Evolutionary conservation across 1,140 invertebrate species (phyloP).

Genomic region (Triops cancriformis): DNA sequence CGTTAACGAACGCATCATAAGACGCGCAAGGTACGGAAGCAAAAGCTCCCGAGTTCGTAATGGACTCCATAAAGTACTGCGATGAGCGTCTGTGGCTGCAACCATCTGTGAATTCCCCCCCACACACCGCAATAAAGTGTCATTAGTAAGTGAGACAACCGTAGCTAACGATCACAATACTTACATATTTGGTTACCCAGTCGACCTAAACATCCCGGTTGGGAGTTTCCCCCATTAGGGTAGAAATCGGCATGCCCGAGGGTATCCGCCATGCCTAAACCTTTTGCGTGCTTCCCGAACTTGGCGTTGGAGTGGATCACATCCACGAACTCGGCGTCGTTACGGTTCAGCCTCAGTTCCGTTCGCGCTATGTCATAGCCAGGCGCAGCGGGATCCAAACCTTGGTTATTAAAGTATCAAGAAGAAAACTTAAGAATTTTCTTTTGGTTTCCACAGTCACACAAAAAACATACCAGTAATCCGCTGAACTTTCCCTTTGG

Average conservation of each 20-base stretch:
- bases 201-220: constrained; percentile 25
- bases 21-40: constrained; percentile 29
- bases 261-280: background rate
- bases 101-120: background rate
- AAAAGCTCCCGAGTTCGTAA: constrained; percentile 19
- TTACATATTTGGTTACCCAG: background rate
- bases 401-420: background rate
- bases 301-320: constrained; percentile 27
- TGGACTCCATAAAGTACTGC: constrained; percentile 26
- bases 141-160: background rate
- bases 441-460: background rate
- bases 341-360: constrained; percentile 1
- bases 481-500: constrained; percentile 18
- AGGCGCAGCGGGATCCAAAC: constrained; percentile 28
- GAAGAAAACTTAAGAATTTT: background rate
- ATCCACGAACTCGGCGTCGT: constrained; percentile 25
- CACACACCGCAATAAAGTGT: background rate
- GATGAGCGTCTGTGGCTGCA: constrained; percentile 23
- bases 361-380: constrained; percentile 17
- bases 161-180: background rate
- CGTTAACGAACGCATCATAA: constrained; percentile 32
- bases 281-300: constrained; percentile 14
- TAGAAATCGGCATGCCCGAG: constrained; percentile 29
- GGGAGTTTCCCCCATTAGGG: constrained; percentile 26
- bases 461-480: constrained; percentile 26